phyloP scores from a whole-genome alignment of 2,888 invertebrate genomes.

The Acleris literana region DNA sequence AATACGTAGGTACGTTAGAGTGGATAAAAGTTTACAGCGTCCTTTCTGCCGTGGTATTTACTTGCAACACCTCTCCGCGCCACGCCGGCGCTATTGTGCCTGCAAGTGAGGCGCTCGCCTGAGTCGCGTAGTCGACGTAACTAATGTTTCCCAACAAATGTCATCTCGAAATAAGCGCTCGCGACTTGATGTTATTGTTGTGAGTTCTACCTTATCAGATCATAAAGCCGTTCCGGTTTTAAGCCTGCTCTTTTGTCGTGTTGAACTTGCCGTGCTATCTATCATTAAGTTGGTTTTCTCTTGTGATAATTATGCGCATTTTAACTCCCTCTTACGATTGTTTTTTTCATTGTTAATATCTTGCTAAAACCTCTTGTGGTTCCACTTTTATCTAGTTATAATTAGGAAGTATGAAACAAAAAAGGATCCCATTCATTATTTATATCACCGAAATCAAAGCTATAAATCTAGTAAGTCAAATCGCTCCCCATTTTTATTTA shows the following conservation, averaged over 20 bases:
- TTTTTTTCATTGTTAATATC: background rate
- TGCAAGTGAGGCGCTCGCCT: slow-evolving; percentile 68
- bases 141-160: slow-evolving; percentile 67
- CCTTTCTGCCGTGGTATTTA: slow-evolving; percentile 28
- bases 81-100: slow-evolving; percentile 58
- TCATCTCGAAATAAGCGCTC: slow-evolving; percentile 63
- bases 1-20: slow-evolving; percentile 19
- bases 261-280: slow-evolving; percentile 46
- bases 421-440: slow-evolving; percentile 8
- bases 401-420: background rate
- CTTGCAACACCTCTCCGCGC: slow-evolving; percentile 37
- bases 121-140: slow-evolving; percentile 44
- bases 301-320: slow-evolving; percentile 12
- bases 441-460: slow-evolving; percentile 12
- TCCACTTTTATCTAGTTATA: background rate
- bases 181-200: slow-evolving; percentile 65
- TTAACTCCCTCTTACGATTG: background rate
- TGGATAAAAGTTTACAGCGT: slow-evolving; percentile 16
- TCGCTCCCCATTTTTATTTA: slow-evolving; percentile 21
- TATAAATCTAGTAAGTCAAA: slow-evolving; percentile 23
- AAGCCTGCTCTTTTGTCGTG: slow-evolving; percentile 55
- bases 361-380: slow-evolving; percentile 2
- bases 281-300: slow-evolving; percentile 52
- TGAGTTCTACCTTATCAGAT: slow-evolving; percentile 58
- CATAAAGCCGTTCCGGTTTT: slow-evolving; percentile 57